Percentiles rank a stretch among this genome's conserved stretches.
phyloP scores from a whole-genome alignment of 2,113 vertebrate genomes.

The Rhipidura dahli region DNA sequence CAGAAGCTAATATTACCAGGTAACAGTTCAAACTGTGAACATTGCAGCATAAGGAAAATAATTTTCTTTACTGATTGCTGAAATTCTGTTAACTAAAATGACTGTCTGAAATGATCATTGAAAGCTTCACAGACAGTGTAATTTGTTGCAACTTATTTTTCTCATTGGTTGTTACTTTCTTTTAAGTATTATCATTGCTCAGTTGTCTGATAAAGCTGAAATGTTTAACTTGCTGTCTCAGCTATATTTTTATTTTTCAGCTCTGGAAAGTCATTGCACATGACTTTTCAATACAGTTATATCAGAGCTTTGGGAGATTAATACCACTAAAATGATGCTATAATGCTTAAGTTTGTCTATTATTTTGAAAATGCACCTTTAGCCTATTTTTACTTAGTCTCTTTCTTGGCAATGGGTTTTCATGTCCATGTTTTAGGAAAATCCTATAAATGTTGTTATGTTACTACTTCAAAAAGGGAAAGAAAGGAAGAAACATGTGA shows the following conservation, averaged over 20 bases:
- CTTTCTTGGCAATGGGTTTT: constrained; percentile 38
- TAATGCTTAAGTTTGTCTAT: background rate
- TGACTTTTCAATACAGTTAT: background rate
- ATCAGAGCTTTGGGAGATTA: background rate
- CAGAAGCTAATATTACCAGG: background rate
- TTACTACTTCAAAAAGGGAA: constrained; percentile 54
- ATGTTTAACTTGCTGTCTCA: background rate
- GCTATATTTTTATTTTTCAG: background rate
- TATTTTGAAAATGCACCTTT: constrained; percentile 20
- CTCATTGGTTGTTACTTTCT: background rate
- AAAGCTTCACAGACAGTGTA: background rate
- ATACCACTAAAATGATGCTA: background rate
- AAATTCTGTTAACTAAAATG: background rate
- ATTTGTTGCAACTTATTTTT: background rate
- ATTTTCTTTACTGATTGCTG: background rate
- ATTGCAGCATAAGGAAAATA: background rate
- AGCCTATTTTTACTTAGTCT: background rate
- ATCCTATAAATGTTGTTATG: constrained; percentile 66
- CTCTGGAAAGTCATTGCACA: background rate
- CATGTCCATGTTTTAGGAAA: constrained; percentile 69
- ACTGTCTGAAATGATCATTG: background rate
- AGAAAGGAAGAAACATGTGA: constrained; percentile 70
- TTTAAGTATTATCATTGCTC: background rate
- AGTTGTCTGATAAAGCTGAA: background rate
- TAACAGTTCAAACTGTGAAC: background rate